Base-by-base conservation (phyloP, 23 tunicate genomes). In the Halocynthia roretzi region DNA sequence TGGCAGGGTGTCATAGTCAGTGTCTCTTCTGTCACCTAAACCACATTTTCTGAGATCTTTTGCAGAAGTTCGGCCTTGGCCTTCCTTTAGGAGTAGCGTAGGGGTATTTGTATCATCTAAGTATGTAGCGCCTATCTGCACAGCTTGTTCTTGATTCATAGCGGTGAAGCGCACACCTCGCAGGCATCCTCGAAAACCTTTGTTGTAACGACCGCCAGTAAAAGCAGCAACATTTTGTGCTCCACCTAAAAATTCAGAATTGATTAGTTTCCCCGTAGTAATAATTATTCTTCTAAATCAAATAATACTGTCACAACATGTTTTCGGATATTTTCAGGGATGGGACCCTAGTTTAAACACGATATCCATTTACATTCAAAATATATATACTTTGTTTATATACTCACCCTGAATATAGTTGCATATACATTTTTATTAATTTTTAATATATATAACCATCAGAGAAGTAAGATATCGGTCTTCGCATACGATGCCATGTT, bases 111-210 rank as follows among this genome's bases (percentile, higher is more conserved):
- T 49, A 56, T 90, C 87, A 55, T 90, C 89, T 6, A 90, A 64
- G 54, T 81, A 85, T 21, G 75, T 52, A 10, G 90, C 73, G 12
- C 90, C 97, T 7, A 85, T 76, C 51, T 76, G 86, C 9, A 56
- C 22, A 8, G 92, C 19, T 62, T 85, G 62, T 7, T 64, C 65
- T n/a, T 54, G 23, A 23, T 85, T 66, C 12, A 86, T 70, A 5
- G 83, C n/a, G 8, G 91, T 86, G 57, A 92, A 54, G 7, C 77
- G 71, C 14, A 92, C 81, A 51, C 83, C 72, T 53, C 63, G 62
- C 0, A 92, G 6, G 79, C 98, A 92, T 10, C 98, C 98, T 58
- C 22, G 64, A 70, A 92, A 86, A 6, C 98, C 98, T 23, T 52
- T 53, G 15, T 51, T 75, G 72, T 92, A 92, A 15, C 93, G 87